These are phyloP conservation scores for Taurulus bubalis DNA, from an alignment of 2,113 vertebrate species.

Conservation along the genomic window DNA sequence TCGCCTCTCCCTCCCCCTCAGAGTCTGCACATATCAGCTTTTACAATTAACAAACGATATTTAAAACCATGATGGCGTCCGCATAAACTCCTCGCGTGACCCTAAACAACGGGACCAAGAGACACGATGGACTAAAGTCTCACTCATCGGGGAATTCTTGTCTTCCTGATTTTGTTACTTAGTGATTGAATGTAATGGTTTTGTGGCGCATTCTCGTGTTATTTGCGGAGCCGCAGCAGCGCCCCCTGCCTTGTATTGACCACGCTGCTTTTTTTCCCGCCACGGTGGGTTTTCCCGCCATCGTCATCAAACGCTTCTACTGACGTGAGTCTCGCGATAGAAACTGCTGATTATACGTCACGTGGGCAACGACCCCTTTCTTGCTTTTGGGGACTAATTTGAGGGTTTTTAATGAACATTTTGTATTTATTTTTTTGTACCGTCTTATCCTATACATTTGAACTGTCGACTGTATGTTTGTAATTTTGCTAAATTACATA, in stretches of 20 bases:
- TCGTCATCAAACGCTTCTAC: conserved; percentile 43
- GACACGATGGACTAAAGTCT: too few species aligned
- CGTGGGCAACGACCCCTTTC: neutral
- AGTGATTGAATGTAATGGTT: conserved; percentile 2
- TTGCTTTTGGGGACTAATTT: neutral
- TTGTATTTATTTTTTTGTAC: neutral
- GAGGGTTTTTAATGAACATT: neutral
- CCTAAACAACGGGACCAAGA: neutral
- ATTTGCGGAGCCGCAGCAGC: conserved; percentile 27
- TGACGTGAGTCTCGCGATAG: conserved; percentile 60
- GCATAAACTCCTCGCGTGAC: neutral
- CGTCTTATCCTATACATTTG: neutral
- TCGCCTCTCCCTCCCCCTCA: conserved; percentile 49
- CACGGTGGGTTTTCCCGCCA: conserved; percentile 78
- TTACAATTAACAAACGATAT: conserved; percentile 12
- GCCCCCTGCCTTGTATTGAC: conserved; percentile 55
- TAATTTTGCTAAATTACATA: neutral
- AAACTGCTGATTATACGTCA: neutral
- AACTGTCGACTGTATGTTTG: neutral
- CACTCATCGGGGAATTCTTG: neutral
- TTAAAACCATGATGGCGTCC: conserved; percentile 2
- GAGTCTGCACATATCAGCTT: conserved; percentile 15
- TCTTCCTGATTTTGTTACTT: neutral
- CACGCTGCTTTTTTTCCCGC: conserved; percentile 75
- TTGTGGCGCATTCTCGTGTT: conserved; percentile 42